Percentiles rank a stretch among this genome's conserved stretches.
phyloP scores from a whole-genome alignment of 2,797 vertebrate genomes.

The Thaleichthys pacificus region DNA sequence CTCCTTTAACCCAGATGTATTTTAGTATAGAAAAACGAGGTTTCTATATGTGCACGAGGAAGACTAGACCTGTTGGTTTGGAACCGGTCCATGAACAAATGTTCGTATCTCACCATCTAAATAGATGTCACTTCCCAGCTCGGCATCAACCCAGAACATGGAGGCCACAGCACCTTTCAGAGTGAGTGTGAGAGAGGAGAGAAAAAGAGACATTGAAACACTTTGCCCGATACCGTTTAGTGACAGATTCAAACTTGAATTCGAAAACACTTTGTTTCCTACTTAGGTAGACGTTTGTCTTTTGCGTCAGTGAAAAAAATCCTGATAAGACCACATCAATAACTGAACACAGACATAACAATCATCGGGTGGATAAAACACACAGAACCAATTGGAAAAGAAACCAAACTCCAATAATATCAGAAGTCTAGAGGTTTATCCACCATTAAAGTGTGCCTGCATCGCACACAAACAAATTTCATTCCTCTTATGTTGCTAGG shows the following conservation, averaged over 20 bases:
- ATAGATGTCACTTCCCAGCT: constrained; percentile 95
- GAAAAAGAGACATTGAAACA: too few species aligned
- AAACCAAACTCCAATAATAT: not conserved
- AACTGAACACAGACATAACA: too few species aligned
- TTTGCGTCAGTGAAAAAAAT: not conserved
- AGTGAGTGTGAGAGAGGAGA: not conserved
- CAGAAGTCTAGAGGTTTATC: not conserved
- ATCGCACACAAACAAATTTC: not conserved
- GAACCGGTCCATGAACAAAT: too few species aligned
- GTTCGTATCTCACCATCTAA: constrained; percentile 86
- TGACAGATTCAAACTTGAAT: too few species aligned
- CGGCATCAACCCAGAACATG: constrained; percentile 98
- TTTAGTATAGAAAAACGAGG: too few species aligned
- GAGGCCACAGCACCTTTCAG: constrained; percentile 89
- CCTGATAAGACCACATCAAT: not conserved
- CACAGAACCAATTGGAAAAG: not conserved
- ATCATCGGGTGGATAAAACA: too few species aligned
- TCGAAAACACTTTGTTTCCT: not conserved
- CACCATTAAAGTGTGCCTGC: not conserved
- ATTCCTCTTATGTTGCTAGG: not conserved
- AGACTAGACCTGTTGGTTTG: too few species aligned
- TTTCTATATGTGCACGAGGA: too few species aligned
- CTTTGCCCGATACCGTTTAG: too few species aligned
- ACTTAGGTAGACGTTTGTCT: not conserved
- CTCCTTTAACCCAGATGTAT: constrained; percentile 8